Percentiles rank a stretch among this genome's conserved stretches.
These are phyloP conservation scores for Drosophila gaucha DNA, from an alignment of 2,888 invertebrate species.

Conservation along the genomic window DNA sequence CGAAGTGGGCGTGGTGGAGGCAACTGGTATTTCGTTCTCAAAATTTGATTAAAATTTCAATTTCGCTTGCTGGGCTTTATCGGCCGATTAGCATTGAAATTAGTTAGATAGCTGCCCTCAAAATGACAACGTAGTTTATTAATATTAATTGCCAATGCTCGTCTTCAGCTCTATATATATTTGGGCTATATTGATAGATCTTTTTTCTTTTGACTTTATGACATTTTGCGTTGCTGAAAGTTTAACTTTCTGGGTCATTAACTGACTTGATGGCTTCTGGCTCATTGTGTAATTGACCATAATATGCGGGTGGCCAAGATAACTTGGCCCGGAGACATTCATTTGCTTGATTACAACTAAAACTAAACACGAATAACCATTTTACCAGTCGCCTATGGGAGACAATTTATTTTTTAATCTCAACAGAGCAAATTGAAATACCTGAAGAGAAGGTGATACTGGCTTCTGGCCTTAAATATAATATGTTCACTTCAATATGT, in stretches of 20 bases:
- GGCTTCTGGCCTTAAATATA: no score
- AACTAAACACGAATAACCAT: no score
- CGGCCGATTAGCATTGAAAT: slow-evolving; percentile 56
- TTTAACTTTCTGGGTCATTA: slow-evolving; percentile 70
- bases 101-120: slow-evolving; percentile 42
- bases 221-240: slow-evolving; percentile 20
- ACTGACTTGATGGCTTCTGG: slow-evolving; percentile 66
- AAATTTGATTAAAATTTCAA: slow-evolving; percentile 76
- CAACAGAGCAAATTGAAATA: background rate
- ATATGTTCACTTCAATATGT: background rate
- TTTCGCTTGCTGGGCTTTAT: slow-evolving; percentile 46
- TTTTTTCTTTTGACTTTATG: slow-evolving; percentile 4
- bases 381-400: no score
- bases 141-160: slow-evolving; percentile 73
- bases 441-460: background rate
- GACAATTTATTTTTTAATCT: no score
- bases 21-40: background rate
- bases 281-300: slow-evolving; percentile 42
- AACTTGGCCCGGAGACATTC: slow-evolving; percentile 18
- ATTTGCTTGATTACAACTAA: background rate
- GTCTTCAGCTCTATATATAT: slow-evolving; percentile 41
- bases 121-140: slow-evolving; percentile 72
- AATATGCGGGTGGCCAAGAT: slow-evolving; percentile 45
- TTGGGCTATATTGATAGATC: slow-evolving; percentile 34
- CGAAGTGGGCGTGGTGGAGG: slow-evolving; percentile 18